Conservation (phyloP, 2,113 vertebrate species). For the Maccullochella peelii region DNA sequence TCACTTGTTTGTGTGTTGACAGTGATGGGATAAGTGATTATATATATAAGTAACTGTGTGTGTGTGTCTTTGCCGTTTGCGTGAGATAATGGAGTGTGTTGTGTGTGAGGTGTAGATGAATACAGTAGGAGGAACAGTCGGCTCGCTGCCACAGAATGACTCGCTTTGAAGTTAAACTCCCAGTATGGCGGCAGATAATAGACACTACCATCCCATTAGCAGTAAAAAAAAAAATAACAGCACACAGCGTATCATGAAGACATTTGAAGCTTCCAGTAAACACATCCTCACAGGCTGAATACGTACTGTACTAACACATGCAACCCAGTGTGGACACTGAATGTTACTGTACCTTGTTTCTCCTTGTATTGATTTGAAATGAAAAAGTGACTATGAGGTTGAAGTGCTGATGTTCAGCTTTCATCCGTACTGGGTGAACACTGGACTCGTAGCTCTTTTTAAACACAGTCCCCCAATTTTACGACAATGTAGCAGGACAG, state of each 20-base stretch:
- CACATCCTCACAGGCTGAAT: slow-evolving; percentile 6
- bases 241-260: background rate
- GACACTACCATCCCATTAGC: slow-evolving; percentile 6
- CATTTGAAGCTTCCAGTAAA: slow-evolving; percentile 1
- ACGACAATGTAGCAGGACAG: background rate
- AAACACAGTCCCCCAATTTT: background rate
- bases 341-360: too few species aligned
- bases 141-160: slow-evolving; percentile 12
- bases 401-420: background rate
- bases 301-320: background rate
- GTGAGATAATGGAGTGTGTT: slow-evolving; percentile 33
- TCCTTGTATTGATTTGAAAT: slow-evolving; percentile 4
- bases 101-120: slow-evolving; percentile 32
- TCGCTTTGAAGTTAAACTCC: slow-evolving; percentile 50
- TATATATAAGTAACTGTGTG: slow-evolving; percentile 6
- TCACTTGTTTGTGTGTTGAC: slow-evolving; percentile 24
- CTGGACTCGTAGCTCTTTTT: background rate
- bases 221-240: slow-evolving; percentile 6
- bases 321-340: too few species aligned
- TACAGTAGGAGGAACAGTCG: slow-evolving; percentile 28
- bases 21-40: slow-evolving; percentile 16
- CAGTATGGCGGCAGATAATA: slow-evolving; percentile 16
- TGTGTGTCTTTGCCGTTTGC: slow-evolving; percentile 7
- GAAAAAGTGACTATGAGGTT: background rate
- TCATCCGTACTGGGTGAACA: background rate